Percentiles rank a stretch among this genome's conserved stretches.
These are phyloP conservation scores for Ochropacha duplaris DNA, from an alignment of 2,888 invertebrate genomes.

Conservation along the genomic window DNA sequence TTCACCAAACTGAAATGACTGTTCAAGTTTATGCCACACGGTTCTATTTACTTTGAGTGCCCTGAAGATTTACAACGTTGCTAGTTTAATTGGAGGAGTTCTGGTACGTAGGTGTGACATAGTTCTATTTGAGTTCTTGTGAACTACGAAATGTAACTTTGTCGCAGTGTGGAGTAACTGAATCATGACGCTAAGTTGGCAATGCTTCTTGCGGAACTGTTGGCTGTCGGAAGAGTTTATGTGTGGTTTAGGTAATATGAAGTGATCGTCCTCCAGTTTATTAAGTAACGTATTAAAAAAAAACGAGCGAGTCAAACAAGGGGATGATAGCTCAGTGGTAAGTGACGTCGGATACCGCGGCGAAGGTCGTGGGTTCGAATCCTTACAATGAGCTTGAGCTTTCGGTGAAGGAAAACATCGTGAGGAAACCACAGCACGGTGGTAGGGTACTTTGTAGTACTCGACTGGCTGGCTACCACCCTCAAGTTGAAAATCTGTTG, in stretches of 20 bases:
- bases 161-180: background rate
- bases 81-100: constrained; percentile 35
- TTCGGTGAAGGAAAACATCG: no score
- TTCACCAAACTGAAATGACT: constrained; percentile 35
- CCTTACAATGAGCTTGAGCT: no score
- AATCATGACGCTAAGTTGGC: background rate
- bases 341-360: no score
- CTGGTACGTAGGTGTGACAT: constrained; percentile 3
- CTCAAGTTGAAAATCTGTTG: no score
- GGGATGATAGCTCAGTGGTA: no score
- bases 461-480: no score
- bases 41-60: constrained; percentile 41
- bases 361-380: no score
- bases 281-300: no score
- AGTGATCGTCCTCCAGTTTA: background rate
- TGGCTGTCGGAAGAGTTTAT: background rate
- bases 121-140: constrained; percentile 9
- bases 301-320: no score
- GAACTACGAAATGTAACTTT: background rate
- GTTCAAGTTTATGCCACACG: constrained; percentile 34
- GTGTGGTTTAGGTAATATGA: background rate
- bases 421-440: no score
- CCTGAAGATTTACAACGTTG: constrained; percentile 39
- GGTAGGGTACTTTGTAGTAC: no score
- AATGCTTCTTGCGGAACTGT: background rate